Evolutionary conservation across 2,797 vertebrate species (phyloP).

Genomic region (Peromyscus melanophrys): DNA sequence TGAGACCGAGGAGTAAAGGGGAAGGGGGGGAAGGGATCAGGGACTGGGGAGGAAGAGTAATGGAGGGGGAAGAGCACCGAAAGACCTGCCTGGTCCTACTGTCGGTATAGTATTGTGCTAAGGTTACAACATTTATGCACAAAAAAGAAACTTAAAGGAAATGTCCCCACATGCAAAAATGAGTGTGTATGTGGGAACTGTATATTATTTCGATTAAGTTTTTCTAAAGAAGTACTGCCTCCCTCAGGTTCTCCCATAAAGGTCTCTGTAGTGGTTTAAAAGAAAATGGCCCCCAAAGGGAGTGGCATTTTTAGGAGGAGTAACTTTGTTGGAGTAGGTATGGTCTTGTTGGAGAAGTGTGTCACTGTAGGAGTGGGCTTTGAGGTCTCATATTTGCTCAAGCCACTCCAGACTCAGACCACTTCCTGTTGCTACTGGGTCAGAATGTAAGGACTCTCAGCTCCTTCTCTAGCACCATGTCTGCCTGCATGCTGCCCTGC

Average conservation of each 20-base stretch:
- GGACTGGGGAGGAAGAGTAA: no score
- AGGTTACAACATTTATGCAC: background rate
- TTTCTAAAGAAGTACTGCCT: background rate
- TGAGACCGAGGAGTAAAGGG: no score
- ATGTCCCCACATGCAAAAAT: background rate
- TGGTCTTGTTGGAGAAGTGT: background rate
- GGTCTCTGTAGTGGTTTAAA: background rate
- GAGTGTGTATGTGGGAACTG: background rate
- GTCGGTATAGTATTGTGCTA: background rate
- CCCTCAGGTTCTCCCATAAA: no score
- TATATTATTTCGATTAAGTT: conserved; percentile 2
- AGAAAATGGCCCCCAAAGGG: background rate
- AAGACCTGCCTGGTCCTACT: no score
- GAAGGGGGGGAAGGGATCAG: no score
- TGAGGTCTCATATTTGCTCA: background rate
- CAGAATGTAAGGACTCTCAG: no score
- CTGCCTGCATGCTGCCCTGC: background rate
- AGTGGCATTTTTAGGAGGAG: background rate
- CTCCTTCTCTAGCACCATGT: no score
- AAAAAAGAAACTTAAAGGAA: conserved; percentile 37
- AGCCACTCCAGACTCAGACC: background rate
- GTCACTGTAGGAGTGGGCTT: background rate
- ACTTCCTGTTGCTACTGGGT: background rate
- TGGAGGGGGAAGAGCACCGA: no score
- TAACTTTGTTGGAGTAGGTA: background rate